Percentiles rank a stretch among this genome's conserved stretches.
Conservation (phyloP, 2,797 vertebrate species). For the Arctocebus calabarensis region DNA sequence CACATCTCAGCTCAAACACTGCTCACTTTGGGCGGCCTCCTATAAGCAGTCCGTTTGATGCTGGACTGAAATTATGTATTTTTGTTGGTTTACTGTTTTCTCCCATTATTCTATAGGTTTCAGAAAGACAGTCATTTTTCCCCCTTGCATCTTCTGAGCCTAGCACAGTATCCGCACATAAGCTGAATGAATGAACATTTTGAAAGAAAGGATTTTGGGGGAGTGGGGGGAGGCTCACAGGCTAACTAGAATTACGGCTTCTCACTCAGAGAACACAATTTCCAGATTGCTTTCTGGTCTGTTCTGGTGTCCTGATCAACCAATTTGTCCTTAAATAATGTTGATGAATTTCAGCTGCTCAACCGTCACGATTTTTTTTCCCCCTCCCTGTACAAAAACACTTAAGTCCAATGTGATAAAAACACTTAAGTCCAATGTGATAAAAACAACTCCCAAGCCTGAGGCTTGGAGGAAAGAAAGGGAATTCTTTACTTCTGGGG, state of each 20-base stretch:
- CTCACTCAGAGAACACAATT: not conserved
- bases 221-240: not conserved
- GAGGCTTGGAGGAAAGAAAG: slow-evolving; percentile 28
- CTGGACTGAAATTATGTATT: not conserved
- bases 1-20: not conserved
- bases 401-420: slow-evolving; percentile 40
- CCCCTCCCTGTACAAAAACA: not conserved
- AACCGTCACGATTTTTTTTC: not conserved
- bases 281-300: not conserved
- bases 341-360: slow-evolving; percentile 37
- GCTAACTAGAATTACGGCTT: not conserved
- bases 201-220: not conserved
- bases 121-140: not conserved
- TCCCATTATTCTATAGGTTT: not conserved
- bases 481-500: slow-evolving; percentile 16
- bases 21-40: not conserved
- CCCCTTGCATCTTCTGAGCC: not conserved
- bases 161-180: not conserved
- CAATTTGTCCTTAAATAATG: slow-evolving; percentile 41
- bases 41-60: fast-evolving
- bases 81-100: not conserved
- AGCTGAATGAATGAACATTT: not conserved
- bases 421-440: slow-evolving; percentile 42
- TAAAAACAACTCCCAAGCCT: slow-evolving; percentile 44
- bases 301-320: not conserved